Evolutionary conservation across 2,797 vertebrate species (phyloP).

Genomic region (Parotocinclus haroldoi): DNA sequence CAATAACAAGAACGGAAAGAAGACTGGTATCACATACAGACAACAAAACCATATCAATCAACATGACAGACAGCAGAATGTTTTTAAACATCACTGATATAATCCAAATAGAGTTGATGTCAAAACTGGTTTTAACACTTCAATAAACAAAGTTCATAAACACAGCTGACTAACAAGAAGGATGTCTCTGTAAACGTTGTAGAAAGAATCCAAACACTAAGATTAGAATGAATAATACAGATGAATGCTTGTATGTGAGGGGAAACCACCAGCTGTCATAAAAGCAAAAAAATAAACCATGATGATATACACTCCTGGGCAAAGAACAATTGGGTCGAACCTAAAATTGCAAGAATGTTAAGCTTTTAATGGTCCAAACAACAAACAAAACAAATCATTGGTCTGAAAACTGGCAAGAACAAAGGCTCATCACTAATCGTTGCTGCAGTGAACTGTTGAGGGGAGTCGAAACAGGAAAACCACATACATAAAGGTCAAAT

Average conservation of each 20-base stretch:
- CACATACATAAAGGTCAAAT: too few relatives aligned
- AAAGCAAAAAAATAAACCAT: neutral
- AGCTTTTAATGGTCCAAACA: too few relatives aligned
- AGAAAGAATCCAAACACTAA: conserved; percentile 14
- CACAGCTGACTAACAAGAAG: conserved; percentile 16
- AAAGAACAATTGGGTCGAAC: too few relatives aligned
- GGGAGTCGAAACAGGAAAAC: too few relatives aligned
- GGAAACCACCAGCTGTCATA: neutral
- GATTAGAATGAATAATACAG: neutral
- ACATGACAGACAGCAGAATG: conserved; percentile 14
- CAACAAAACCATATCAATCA: conserved; percentile 17
- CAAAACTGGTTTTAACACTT: conserved; percentile 21
- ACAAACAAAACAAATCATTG: too few relatives aligned
- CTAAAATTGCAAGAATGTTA: too few relatives aligned
- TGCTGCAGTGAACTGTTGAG: too few relatives aligned
- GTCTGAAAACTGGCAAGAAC: too few relatives aligned
- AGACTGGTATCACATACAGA: neutral
- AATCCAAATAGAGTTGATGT: conserved; percentile 18
- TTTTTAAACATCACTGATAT: conserved; percentile 23
- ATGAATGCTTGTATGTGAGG: neutral
- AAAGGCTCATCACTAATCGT: too few relatives aligned
- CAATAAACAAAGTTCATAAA: conserved; percentile 17
- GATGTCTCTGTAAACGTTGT: conserved; percentile 3
- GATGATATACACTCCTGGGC: neutral
- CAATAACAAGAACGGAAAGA: conserved; percentile 1